These are phyloP conservation scores for Invenusta paracnida DNA, from an alignment of 2,888 invertebrate species.

Conservation along the genomic window DNA sequence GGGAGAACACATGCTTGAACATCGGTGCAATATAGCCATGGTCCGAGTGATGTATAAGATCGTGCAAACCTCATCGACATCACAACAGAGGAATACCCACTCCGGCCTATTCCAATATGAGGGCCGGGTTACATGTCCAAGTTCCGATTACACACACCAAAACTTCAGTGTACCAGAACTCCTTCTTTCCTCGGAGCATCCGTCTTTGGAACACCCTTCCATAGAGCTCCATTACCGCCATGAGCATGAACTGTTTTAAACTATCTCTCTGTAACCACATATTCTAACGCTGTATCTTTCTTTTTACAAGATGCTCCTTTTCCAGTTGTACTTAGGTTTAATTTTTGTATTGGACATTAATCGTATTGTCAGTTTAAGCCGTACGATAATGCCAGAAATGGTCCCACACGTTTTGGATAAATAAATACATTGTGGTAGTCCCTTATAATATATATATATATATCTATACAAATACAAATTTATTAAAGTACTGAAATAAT, in stretches of 20 bases:
- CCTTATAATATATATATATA: no score
- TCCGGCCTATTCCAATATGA: not conserved
- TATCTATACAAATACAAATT: no score
- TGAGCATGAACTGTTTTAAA: constrained; percentile 27
- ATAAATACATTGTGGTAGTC: not conserved
- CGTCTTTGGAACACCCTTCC: constrained; percentile 3
- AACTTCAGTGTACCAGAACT: not conserved
- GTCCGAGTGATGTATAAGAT: not conserved
- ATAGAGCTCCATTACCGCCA: constrained; percentile 7
- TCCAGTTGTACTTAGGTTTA: constrained; percentile 8
- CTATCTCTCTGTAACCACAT: constrained; percentile 8
- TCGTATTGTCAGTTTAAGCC: constrained; percentile 2
- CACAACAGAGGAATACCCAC: not conserved
- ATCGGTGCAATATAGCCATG: not conserved
- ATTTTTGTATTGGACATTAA: not conserved
- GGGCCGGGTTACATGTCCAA: no score
- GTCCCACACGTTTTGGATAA: not conserved
- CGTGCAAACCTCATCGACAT: not conserved
- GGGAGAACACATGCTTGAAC: not conserved
- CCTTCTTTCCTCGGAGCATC: not conserved
- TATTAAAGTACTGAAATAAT: no score
- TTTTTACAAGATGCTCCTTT: not conserved
- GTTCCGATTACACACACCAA: no score
- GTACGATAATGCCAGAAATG: not conserved
- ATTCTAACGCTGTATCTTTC: not conserved